phyloP scores from a whole-genome alignment of 2,113 vertebrate genomes.

The Chaetops frenatus region DNA sequence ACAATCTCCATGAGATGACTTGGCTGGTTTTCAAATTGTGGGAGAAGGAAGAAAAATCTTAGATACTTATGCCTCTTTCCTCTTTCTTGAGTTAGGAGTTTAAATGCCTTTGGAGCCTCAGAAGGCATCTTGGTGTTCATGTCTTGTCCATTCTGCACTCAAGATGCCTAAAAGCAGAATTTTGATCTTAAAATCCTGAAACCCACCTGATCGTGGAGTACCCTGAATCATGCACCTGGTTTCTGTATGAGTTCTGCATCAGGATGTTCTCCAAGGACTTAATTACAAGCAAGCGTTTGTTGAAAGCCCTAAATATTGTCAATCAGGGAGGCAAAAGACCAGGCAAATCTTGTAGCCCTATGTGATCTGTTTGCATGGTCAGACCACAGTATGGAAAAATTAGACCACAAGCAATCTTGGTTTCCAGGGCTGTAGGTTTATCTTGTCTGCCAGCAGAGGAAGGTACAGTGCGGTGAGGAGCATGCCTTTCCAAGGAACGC shows the following conservation, averaged over 20 bases:
- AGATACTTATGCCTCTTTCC: not conserved
- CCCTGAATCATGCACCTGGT: not conserved
- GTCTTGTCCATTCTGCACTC: not conserved
- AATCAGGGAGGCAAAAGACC: not conserved
- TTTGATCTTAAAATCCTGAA: not conserved
- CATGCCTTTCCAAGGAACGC: not conserved
- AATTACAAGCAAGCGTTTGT: not conserved
- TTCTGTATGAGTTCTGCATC: not conserved
- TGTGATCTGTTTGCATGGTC: not conserved
- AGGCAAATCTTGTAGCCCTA: not conserved
- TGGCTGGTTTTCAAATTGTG: not conserved
- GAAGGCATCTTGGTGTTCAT: not conserved
- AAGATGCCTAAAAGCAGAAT: not conserved
- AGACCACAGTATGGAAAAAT: not conserved
- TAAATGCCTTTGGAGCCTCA: not conserved
- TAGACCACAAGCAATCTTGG: not conserved
- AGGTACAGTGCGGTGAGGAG: not conserved
- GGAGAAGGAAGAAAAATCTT: not conserved
- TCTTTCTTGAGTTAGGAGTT: not conserved
- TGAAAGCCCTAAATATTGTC: not conserved
- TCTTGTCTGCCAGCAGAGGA: not conserved
- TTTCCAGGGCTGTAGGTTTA: not conserved
- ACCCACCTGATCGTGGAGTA: fast-evolving
- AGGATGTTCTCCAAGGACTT: not conserved
- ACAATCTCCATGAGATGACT: not conserved